Base-by-base conservation (phyloP, 2,888 invertebrate species). In the Cerceris ruficornis region DNA sequence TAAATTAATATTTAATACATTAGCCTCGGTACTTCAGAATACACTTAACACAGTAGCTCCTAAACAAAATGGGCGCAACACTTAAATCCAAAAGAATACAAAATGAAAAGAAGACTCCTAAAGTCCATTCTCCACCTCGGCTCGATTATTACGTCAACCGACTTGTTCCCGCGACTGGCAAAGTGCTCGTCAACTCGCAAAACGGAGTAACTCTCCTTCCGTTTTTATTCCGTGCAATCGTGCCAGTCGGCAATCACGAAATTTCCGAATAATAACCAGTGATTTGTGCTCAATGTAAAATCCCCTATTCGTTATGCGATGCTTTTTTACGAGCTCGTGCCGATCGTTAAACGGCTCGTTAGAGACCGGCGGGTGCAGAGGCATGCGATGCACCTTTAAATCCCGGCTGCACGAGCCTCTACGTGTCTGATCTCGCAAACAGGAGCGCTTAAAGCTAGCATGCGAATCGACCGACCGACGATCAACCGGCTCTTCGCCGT, bases 331-430 rank as follows among this genome's bases (percentile, higher is more conserved):
- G 58, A 13, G 28, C 54, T 60, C 65, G 52, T 28, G 57, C 52
- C 50, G 69, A 43, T 70, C 60, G 69, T 72, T 81, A 68, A 83
- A 73, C 69, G 58, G 52, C 68, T 74, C 69, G 77, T 71, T 70
- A 71, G 59, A 71, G 59, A 42, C 54, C 42, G 39, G 43, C 39
- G 69, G 70, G 46, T 54, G 70, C 59, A 42, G 55, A 55, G 60
- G 69, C 84, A 84, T 84, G 84, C 81, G 83, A 84, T 69, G 73
- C 65, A 65, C 82, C 73, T 67, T 74, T 84, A 82, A 80, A 81
- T 75, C 82, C 58, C 28, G 28, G 28, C 46, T 39, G 57, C 46
- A 43, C 58, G 39, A 77, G 46, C 50, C 54, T 59, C n/a, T 69
- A 64, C 28, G 28, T 57, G 71, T 60, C 42, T 64, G 67, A 50